Evolutionary conservation across 2,797 vertebrate species (phyloP), one percentile per base, ranked within the genome.

Genomic region (Gambelia wislizenii): DNA sequence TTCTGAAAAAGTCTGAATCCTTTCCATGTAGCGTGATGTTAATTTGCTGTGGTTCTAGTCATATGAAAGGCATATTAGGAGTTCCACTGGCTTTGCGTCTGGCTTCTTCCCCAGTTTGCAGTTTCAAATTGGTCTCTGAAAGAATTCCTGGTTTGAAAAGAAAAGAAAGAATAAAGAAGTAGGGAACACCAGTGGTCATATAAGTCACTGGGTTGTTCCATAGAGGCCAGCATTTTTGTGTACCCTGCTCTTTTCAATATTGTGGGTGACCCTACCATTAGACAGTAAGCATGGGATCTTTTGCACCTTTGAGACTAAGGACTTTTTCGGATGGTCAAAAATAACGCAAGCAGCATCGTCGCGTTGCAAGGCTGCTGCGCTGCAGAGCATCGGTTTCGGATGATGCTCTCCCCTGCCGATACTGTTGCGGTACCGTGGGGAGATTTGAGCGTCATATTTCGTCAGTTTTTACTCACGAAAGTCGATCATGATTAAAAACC

Each of bases 81-180:
- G 6, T 0, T 0, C 44, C 0, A 6, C 20, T 90, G 16, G 1
- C 52, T 42, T 72, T 82, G 69, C 77, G 88, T 54, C 69, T 89
- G 89, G 86, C 91, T 77, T 33, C 42, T n/a, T 85, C 10, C 56
- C 44, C 54, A 64, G 20, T 14, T 12, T 64, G n/a, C 64, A 39
- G 18, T 52, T 7, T 30, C 75, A 69, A 82, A 87, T 86, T 86
- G 91, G 36, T 85, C 30, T 1, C 0, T 76, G 47, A 59, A 69
- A 74, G 27, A 92, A 76, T 0, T 2, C 33, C 84, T 18, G 12
- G 52, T 9, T 12, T 10, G 52, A 14, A 14, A 2, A 54, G 52
- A 54, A 25, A 64, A 25, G 20, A 42, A 8, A 8, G 39, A 75
- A 42, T 42, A 22, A 75, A 74, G 18, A 74, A 75, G 16, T 6